A percentile compares a stretch with the other conserved stretches of the same genome.
phyloP scores from a whole-genome alignment of 2,888 invertebrate species.

The Tanaodytes sp. region DNA sequence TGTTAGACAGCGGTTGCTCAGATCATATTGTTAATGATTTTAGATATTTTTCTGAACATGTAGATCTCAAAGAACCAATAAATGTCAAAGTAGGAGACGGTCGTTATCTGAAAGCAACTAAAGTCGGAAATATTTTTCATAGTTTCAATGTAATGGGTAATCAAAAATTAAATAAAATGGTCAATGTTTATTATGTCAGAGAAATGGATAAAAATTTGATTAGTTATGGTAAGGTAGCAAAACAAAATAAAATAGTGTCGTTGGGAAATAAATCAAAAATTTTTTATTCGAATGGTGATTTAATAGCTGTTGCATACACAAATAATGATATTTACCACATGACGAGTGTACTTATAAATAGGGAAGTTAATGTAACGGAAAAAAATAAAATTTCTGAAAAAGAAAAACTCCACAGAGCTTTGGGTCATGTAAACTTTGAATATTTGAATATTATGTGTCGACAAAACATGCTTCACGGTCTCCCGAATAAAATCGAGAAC shows the following conservation, averaged over 20 bases:
- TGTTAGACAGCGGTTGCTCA: constrained; percentile 31
- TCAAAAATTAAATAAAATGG: constrained; percentile 2
- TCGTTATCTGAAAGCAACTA: constrained; percentile 26
- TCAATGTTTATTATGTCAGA: constrained; percentile 36
- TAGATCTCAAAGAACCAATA: constrained; percentile 18
- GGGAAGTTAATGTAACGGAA: not conserved
- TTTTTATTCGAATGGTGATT: constrained; percentile 21
- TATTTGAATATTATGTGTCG: constrained; percentile 14
- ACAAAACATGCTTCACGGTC: constrained; percentile 5
- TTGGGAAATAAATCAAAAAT: constrained; percentile 23
- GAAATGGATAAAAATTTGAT: constrained; percentile 38
- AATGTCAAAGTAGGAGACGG: constrained; percentile 29
- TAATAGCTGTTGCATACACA: constrained; percentile 49
- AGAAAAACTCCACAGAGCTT: constrained; percentile 23
- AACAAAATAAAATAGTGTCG: constrained; percentile 37
- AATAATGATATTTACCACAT: constrained; percentile 35
- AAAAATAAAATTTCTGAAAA: constrained; percentile 32
- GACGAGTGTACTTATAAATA: constrained; percentile 6
- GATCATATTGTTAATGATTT: constrained; percentile 24
- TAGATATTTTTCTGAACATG: constrained; percentile 9
- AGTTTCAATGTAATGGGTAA: constrained; percentile 15
- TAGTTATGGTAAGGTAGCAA: constrained; percentile 30
- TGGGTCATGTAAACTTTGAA: constrained; percentile 21
- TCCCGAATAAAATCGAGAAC: constrained; percentile 7
- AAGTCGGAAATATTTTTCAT: constrained; percentile 28